Evolutionary conservation across 2,888 invertebrate genomes (phyloP).

Genomic region (Protophormia terraenovae): DNA sequence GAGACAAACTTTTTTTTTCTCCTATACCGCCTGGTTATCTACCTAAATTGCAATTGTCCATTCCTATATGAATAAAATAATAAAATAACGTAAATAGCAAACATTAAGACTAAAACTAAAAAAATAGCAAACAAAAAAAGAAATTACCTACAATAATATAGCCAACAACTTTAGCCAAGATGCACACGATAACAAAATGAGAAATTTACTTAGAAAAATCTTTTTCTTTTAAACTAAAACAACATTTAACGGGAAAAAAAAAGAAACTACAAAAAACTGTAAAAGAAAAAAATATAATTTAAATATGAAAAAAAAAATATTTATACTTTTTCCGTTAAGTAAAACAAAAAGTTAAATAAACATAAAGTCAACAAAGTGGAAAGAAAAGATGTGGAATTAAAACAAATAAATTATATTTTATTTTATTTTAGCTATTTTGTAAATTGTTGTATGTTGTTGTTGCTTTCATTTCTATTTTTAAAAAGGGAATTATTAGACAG

Average conservation of each 20-base stretch:
- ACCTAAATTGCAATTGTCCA: no score
- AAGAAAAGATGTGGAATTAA: constrained; percentile 32
- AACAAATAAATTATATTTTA: neutral
- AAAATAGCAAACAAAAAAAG: neutral
- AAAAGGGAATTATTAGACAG: neutral
- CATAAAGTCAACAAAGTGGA: constrained; percentile 47
- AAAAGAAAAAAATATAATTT: neutral
- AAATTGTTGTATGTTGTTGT: neutral
- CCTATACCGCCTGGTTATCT: no score
- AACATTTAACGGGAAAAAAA: neutral
- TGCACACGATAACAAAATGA: neutral
- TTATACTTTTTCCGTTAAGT: neutral
- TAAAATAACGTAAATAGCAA: no score
- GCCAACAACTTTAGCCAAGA: neutral
- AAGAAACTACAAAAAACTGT: neutral
- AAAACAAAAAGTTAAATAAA: constrained; percentile 23
- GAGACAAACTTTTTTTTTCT: no score
- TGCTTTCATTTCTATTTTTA: neutral
- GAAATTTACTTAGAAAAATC: neutral
- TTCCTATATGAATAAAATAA: no score
- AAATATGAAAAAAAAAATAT: neutral
- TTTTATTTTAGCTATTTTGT: neutral
- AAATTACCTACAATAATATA: neutral
- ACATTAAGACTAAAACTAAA: neutral
- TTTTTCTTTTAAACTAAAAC: neutral